Evolutionary conservation across 2,113 vertebrate genomes (phyloP).

Genomic region (Cryptomyrus ogoouensis): DNA sequence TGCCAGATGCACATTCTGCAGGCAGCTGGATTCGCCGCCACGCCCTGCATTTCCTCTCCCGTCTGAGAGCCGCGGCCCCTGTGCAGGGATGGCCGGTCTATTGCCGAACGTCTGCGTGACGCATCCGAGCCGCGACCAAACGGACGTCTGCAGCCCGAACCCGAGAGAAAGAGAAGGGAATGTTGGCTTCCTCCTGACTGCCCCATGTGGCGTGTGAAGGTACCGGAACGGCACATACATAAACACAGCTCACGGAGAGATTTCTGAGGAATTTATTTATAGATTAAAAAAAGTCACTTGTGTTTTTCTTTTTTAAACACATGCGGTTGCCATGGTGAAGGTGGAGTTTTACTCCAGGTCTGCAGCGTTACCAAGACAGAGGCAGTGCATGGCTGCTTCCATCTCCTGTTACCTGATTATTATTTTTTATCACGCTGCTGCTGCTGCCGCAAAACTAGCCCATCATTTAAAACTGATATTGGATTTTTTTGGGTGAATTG

Average conservation of each 20-base stretch:
- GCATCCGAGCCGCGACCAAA: not conserved
- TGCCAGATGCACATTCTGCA: slow-evolving; percentile 11
- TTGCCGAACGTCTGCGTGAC: not conserved
- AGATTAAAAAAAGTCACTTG: not conserved
- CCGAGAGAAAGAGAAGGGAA: not conserved
- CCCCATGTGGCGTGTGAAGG: not conserved
- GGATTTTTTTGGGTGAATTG: not conserved
- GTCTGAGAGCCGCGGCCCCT: not conserved
- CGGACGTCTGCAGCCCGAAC: not conserved
- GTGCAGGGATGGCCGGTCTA: no score
- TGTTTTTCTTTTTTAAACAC: slow-evolving; percentile 11
- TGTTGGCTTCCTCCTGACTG: not conserved
- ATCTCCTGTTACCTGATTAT: no score
- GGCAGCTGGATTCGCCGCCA: not conserved
- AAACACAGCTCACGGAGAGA: not conserved
- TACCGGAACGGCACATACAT: not conserved
- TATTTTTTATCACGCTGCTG: not conserved
- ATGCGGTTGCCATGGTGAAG: slow-evolving; percentile 22
- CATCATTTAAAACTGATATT: not conserved
- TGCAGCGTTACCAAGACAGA: not conserved
- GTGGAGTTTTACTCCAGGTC: slow-evolving; percentile 4
- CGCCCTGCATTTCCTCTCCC: not conserved
- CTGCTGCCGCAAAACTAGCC: not conserved
- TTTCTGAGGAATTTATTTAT: slow-evolving; percentile 1
- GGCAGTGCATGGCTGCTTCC: not conserved